These are phyloP conservation scores for Excalfactoria chinensis DNA, from an alignment of 2,113 vertebrate species.

Conservation along the genomic window DNA sequence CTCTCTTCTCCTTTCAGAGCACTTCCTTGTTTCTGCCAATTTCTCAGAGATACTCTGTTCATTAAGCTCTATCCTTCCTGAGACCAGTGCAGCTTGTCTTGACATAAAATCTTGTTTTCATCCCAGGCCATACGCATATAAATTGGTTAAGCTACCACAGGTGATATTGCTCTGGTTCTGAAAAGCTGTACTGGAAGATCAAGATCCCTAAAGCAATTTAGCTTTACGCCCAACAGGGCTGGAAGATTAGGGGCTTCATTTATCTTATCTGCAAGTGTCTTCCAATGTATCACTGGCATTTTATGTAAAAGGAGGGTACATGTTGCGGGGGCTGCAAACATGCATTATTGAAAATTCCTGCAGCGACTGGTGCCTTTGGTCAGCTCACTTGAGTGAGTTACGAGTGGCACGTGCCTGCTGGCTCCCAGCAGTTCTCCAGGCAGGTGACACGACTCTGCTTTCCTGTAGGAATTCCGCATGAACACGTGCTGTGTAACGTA, in stretches of 20 bases:
- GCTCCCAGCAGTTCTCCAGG: background rate
- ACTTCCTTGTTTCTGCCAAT: background rate
- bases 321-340: background rate
- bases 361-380: background rate
- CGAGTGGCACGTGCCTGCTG: background rate
- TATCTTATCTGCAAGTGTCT: background rate
- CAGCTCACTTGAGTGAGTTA: background rate
- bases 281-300: background rate
- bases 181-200: background rate
- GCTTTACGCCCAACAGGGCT: background rate
- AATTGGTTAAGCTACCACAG: background rate
- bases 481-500: slow-evolving; percentile 19
- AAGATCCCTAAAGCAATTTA: background rate
- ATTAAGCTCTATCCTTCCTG: background rate
- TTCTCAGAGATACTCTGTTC: background rate
- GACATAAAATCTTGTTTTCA: background rate
- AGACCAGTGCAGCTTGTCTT: background rate
- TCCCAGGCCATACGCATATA: background rate
- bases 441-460: slow-evolving; percentile 48
- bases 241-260: background rate
- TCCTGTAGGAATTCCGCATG: slow-evolving; percentile 20
- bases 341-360: background rate
- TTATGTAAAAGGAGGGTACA: background rate
- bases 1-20: background rate
- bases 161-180: background rate